A percentile compares a stretch with the other conserved stretches of the same genome.
These are phyloP conservation scores for Lithosia quadra DNA, from an alignment of 2,888 invertebrate species.

Conservation along the genomic window DNA sequence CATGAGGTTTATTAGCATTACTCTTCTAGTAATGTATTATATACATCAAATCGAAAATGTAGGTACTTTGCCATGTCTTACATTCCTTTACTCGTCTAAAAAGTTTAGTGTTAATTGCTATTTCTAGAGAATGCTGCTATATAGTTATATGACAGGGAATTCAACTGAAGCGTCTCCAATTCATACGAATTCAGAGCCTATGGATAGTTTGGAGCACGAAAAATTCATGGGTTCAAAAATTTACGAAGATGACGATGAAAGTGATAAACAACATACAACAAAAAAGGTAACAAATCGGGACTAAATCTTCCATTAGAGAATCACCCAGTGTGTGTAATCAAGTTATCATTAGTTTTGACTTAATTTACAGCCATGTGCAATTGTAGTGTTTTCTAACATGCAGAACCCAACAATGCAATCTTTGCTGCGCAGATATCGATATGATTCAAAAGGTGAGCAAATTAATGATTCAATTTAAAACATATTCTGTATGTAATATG, in stretches of 20 bases:
- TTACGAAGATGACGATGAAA: constrained; percentile 48
- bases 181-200: neutral
- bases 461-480: neutral
- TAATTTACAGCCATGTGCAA: constrained; percentile 73
- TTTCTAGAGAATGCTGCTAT: constrained; percentile 66
- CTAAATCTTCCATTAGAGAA: neutral
- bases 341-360: constrained; percentile 24
- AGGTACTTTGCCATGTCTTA: constrained; percentile 30
- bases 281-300: constrained; percentile 5
- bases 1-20: constrained; percentile 63
- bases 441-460: constrained; percentile 72
- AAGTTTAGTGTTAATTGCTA: constrained; percentile 24
- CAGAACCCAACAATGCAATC: constrained; percentile 76
- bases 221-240: constrained; percentile 53
- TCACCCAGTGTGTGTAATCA: neutral
- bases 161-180: constrained; percentile 38
- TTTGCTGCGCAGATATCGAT: constrained; percentile 78
- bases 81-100: constrained; percentile 3
- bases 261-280: neutral
- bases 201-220: constrained; percentile 49
- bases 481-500: constrained; percentile 2
- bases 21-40: constrained; percentile 55
- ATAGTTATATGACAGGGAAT: constrained; percentile 53
- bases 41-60: constrained; percentile 63
- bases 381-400: constrained; percentile 74